Conservation (phyloP, 2,888 invertebrate genomes). For the Drosophila mimica region DNA sequence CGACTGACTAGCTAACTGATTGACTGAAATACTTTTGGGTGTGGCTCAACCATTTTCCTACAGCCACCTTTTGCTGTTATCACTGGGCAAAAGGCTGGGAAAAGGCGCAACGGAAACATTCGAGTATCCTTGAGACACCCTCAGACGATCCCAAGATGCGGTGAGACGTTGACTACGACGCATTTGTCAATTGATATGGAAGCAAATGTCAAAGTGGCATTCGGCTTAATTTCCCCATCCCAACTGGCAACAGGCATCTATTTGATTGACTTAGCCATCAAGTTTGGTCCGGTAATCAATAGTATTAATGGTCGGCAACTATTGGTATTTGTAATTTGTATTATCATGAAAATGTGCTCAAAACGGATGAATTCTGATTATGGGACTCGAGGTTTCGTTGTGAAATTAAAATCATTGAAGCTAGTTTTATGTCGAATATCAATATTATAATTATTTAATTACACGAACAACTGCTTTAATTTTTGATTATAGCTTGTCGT, state of each 20-base stretch:
- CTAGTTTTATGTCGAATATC: neutral
- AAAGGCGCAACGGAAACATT: neutral
- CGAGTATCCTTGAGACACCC: neutral
- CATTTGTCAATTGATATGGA: conserved; percentile 10
- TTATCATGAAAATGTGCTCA: neutral
- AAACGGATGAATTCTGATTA: neutral
- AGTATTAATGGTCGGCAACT: neutral
- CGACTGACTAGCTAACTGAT: conserved; percentile 8
- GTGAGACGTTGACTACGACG: neutral
- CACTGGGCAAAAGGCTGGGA: neutral
- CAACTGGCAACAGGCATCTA: neutral
- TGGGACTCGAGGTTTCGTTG: neutral
- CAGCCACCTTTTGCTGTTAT: conserved; percentile 7
- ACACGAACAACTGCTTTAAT: conserved; percentile 1
- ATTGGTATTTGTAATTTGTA: neutral
- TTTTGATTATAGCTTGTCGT: conserved; percentile 15
- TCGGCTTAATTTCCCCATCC: neutral
- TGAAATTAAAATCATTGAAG: neutral
- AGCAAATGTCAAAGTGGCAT: neutral
- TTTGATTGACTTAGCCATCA: neutral
- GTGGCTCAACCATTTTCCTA: neutral
- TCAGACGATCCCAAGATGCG: neutral
- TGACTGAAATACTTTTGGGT: conserved; percentile 11
- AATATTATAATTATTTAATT: neutral
- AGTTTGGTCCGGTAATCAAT: neutral